Evolutionary conservation across 2,888 invertebrate species (phyloP), one percentile per base, ranked within the genome.

Genomic region (Habroteleia sp.): DNA sequence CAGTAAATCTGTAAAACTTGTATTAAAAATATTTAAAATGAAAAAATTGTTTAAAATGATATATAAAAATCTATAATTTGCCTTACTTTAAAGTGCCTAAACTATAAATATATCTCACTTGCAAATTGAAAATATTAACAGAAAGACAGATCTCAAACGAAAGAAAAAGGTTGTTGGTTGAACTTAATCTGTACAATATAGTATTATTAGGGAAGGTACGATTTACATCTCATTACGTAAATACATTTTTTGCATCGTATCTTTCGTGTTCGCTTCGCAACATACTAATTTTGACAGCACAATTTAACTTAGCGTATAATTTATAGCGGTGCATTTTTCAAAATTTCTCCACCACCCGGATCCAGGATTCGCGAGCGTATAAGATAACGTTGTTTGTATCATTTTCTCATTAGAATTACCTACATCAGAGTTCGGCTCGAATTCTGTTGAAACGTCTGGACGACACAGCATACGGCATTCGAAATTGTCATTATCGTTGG

Each of bases 401-500:
- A 52, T 69, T 50, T 60, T 60, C 41, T 58, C 29, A 16, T 50
- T 13, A 23, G 29, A 35, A 29, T 16, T 54, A 71, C 71, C 71
- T 63, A 63, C 72, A 29, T 68, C 66, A 54, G 39, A 35, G 65
- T 33, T 39, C 7, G 14, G 25, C 63, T 65, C 31, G 41, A 44
- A 58, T 50, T 33, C 35, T 41, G 20, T 20, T 11, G 52, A 60
- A 68, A 68, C 29, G 27, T 44, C 17, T 20, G 6, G 60, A 41
- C 58, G 65, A 50, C 35, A 23, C 27, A 29, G 39, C 39, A 13
- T 42, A 14, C 23, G 20, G 54, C 48, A 41, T 37, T 44, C n/a
- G 35, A 11, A 52, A 72, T 66, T 65, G 75, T 75, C 75, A 66
- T 75, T 75, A 75, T 37, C 71, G 54, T 71, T 62, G 75, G 60